phyloP scores from a whole-genome alignment of 64 coral and sea anemone species.

The Actinia tenebrosa region DNA sequence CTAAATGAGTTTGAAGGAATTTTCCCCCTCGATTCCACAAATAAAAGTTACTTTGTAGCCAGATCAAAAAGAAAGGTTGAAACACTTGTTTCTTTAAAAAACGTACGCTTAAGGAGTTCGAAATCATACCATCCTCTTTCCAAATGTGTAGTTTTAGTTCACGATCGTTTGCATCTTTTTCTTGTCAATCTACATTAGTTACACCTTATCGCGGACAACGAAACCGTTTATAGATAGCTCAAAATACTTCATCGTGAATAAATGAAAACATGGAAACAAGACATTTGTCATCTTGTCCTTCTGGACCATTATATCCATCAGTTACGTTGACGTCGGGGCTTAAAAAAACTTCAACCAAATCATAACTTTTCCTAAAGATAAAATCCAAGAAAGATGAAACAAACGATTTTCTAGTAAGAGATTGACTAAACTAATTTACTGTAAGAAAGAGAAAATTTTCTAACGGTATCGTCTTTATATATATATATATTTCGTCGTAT shows the following conservation, averaged over 20 bases:
- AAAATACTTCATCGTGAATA: neutral
- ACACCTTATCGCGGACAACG: neutral
- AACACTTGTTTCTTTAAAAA: too few relatives aligned
- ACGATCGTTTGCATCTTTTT: neutral
- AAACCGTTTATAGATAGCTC: neutral
- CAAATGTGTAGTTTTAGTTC: neutral
- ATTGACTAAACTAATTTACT: neutral
- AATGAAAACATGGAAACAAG: neutral
- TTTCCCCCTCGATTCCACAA: too few relatives aligned
- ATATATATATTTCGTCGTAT: too few relatives aligned
- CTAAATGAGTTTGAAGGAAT: too few relatives aligned
- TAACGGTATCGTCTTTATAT: neutral
- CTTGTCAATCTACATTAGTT: neutral
- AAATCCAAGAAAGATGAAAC: neutral
- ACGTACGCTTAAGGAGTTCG: too few relatives aligned
- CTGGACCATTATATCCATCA: neutral
- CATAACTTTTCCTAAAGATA: neutral
- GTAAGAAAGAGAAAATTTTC: neutral
- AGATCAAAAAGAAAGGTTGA: neutral
- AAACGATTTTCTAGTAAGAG: neutral
- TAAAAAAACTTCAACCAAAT: neutral
- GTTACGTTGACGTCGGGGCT: neutral
- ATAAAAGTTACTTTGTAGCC: too few relatives aligned
- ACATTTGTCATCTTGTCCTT: neutral
- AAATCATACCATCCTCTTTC: neutral